Evolutionary conservation across 2,888 invertebrate genomes (phyloP).

Genomic region (Cryptops parisi): DNA sequence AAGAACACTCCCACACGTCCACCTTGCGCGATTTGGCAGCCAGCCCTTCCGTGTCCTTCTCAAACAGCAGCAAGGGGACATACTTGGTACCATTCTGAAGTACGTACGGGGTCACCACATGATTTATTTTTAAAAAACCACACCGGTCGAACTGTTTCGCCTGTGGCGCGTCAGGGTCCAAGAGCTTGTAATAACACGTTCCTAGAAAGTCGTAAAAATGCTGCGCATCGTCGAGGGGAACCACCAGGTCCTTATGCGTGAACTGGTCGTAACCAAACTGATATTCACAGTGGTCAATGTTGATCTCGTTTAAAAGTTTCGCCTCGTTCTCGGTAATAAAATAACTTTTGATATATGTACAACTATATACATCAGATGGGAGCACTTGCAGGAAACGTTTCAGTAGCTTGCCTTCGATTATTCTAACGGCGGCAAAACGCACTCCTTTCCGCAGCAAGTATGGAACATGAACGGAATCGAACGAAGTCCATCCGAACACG

Average conservation of each 20-base stretch:
- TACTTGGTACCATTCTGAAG: slow-evolving; percentile 61
- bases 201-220: slow-evolving; percentile 79
- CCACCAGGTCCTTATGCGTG: slow-evolving; percentile 76
- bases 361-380: slow-evolving; percentile 78
- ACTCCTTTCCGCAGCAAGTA: slow-evolving; percentile 53
- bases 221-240: slow-evolving; percentile 69
- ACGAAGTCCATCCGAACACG: slow-evolving; percentile 77
- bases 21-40: slow-evolving; percentile 71
- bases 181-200: slow-evolving; percentile 70
- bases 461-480: slow-evolving; percentile 57
- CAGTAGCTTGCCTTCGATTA: slow-evolving; percentile 73
- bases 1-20: slow-evolving; percentile 83
- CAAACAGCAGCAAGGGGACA: slow-evolving; percentile 80
- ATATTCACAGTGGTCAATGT: slow-evolving; percentile 76
- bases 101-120: slow-evolving; percentile 85
- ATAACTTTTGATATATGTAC: slow-evolving; percentile 80
- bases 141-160: slow-evolving; percentile 48
- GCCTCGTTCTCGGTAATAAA: slow-evolving; percentile 85
- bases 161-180: slow-evolving; percentile 35
- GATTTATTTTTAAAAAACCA: slow-evolving; percentile 81
- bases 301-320: slow-evolving; percentile 79
- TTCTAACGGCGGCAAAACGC: slow-evolving; percentile 74
- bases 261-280: slow-evolving; percentile 80
- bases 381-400: slow-evolving; percentile 77
- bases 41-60: slow-evolving; percentile 72